Evolutionary conservation across 2,113 vertebrate species (phyloP).

Genomic region (Cottus gobio): DNA sequence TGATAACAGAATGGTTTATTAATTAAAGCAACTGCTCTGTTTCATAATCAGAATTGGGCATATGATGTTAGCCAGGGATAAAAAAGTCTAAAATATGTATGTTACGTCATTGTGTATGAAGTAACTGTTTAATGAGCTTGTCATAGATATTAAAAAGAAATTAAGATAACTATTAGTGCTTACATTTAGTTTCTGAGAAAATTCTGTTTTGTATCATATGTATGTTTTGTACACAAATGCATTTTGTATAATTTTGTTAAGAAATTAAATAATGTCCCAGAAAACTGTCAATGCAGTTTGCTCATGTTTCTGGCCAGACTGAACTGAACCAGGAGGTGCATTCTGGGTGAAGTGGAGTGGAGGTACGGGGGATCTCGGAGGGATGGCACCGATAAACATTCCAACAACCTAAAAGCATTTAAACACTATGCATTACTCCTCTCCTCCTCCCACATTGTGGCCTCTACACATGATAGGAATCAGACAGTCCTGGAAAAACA

Average conservation of each 20-base stretch:
- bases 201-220: no score
- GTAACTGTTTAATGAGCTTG: neutral
- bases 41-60: neutral
- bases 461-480: slow-evolving; percentile 3
- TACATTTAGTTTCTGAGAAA: no score
- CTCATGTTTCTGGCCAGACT: neutral
- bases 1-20: slow-evolving; percentile 8
- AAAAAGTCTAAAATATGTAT: neutral
- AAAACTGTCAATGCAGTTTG: neutral
- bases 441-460: neutral
- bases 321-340: slow-evolving; percentile 1
- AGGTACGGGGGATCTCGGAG: neutral
- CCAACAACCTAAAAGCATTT: slow-evolving; percentile 24
- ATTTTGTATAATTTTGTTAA: neutral
- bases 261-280: no score
- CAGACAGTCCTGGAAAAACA: slow-evolving; percentile 17
- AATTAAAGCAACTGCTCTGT: neutral
- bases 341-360: neutral
- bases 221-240: no score
- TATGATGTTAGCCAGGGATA: no score
- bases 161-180: no score
- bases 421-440: neutral
- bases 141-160: no score
- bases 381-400: slow-evolving; percentile 11
- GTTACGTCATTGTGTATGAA: neutral